Evolutionary conservation across 37 sponge, comb jelly and placozoan genomes (phyloP).

Genomic region (Beroe forskalii): DNA sequence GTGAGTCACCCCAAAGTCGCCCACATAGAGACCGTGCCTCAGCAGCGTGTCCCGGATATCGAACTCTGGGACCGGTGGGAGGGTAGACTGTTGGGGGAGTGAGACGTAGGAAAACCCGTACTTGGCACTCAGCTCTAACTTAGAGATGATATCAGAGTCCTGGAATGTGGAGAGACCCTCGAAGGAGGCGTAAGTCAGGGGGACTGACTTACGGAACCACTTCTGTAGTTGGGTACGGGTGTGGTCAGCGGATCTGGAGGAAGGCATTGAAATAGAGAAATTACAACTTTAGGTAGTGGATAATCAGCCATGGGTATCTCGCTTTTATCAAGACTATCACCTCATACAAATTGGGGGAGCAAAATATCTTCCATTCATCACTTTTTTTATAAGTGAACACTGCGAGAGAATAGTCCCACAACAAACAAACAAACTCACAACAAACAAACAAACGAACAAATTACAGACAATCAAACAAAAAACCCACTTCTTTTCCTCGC

Average conservation of each 20-base stretch:
- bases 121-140: background rate
- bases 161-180: background rate
- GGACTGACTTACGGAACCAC: background rate
- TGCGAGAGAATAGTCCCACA: no score
- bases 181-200: background rate
- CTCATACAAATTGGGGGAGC: no score
- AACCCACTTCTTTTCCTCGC: background rate
- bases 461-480: background rate
- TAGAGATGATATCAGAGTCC: background rate
- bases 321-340: no score
- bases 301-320: no score
- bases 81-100: background rate
- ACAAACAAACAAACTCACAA: background rate
- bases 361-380: no score
- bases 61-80: conserved; percentile 17
- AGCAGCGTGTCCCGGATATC: conserved; percentile 15
- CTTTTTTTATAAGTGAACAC: no score
- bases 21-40: conserved; percentile 16
- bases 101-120: conserved; percentile 32
- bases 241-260: background rate
- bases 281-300: no score
- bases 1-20: background rate
- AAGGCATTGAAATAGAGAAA: no score
- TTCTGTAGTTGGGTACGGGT: background rate
- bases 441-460: background rate